Conservation (phyloP, 2,797 vertebrate genomes). For the Takifugu rubripes region DNA sequence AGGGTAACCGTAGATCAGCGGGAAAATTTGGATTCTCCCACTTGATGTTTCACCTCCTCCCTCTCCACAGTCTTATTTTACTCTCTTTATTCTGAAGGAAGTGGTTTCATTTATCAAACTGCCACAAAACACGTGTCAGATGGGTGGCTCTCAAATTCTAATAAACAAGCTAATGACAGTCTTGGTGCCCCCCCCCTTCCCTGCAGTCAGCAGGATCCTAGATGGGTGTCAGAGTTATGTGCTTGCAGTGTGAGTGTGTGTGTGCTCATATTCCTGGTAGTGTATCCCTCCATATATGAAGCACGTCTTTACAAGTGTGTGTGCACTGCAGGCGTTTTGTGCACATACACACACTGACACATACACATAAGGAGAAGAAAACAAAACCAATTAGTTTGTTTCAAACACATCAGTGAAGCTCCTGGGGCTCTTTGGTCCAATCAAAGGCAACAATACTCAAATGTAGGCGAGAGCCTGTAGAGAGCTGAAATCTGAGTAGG, state of each 20-base stretch:
- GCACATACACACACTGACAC: slow-evolving; percentile 21
- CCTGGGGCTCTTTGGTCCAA: slow-evolving; percentile 44
- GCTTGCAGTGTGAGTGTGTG: slow-evolving; percentile 22
- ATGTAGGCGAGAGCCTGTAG: slow-evolving; percentile 29
- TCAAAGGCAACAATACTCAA: slow-evolving; percentile 51
- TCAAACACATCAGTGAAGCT: slow-evolving; percentile 50
- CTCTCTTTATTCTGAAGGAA: slow-evolving; percentile 17
- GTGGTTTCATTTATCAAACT: slow-evolving; percentile 66
- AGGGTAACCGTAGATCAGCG: slow-evolving; percentile 59
- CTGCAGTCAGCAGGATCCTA: slow-evolving; percentile 51
- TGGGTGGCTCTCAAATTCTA: slow-evolving; percentile 48
- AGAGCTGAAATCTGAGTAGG: slow-evolving; percentile 42
- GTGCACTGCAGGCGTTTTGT: slow-evolving; percentile 44
- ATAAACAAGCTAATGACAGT: slow-evolving; percentile 71
- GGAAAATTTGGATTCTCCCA: slow-evolving; percentile 58
- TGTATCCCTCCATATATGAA: slow-evolving; percentile 25
- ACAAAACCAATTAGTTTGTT: slow-evolving; percentile 63
- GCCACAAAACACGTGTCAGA: slow-evolving; percentile 52
- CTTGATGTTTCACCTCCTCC: slow-evolving; percentile 57
- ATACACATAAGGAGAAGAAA: slow-evolving; percentile 40
- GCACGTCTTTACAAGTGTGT: slow-evolving; percentile 13
- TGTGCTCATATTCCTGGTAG: slow-evolving; percentile 2
- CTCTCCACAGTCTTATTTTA: slow-evolving; percentile 24
- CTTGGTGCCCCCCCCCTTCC: slow-evolving; percentile 45
- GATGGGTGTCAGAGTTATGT: slow-evolving; percentile 40